These are phyloP conservation scores for Selenia dentaria DNA, from an alignment of 2,888 invertebrate genomes.

Conservation along the genomic window DNA sequence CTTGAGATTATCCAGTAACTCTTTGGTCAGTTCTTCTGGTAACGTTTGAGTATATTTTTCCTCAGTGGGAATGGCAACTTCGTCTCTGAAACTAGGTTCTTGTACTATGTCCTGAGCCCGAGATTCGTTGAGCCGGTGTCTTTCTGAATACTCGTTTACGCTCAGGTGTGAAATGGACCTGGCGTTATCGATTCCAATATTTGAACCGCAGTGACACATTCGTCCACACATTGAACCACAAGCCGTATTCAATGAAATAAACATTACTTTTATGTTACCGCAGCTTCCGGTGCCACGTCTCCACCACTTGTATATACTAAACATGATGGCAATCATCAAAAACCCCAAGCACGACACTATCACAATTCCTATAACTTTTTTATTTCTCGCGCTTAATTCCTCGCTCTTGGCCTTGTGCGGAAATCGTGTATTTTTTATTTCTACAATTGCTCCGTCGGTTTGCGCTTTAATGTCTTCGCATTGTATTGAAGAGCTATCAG, in stretches of 20 bases:
- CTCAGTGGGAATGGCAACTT: constrained; percentile 61
- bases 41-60: constrained; percentile 89
- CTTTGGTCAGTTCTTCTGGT: constrained; percentile 90
- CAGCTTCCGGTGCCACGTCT: constrained; percentile 81
- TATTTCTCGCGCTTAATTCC: constrained; percentile 57
- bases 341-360: constrained; percentile 80
- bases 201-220: constrained; percentile 67
- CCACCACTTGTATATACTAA: constrained; percentile 84
- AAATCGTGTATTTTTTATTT: constrained; percentile 75
- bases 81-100: constrained; percentile 59
- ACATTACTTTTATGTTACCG: constrained; percentile 63
- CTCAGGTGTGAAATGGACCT: constrained; percentile 85
- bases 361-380: constrained; percentile 76
- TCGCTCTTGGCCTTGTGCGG: constrained; percentile 59
- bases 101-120: constrained; percentile 70
- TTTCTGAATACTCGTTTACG: constrained; percentile 86
- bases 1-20: constrained; percentile 87
- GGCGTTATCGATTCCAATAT: constrained; percentile 82
- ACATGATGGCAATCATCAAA: constrained; percentile 78
- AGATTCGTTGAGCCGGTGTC: constrained; percentile 84
- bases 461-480: constrained; percentile 83
- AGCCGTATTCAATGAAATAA: constrained; percentile 65
- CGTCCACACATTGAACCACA: constrained; percentile 66
- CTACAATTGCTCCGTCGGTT: constrained; percentile 47
- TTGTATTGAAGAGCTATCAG: constrained; percentile 71